Percentiles rank a stretch among this genome's conserved stretches.
Conservation (phyloP, 2,113 vertebrate species). For the Gymnarchus niloticus region DNA sequence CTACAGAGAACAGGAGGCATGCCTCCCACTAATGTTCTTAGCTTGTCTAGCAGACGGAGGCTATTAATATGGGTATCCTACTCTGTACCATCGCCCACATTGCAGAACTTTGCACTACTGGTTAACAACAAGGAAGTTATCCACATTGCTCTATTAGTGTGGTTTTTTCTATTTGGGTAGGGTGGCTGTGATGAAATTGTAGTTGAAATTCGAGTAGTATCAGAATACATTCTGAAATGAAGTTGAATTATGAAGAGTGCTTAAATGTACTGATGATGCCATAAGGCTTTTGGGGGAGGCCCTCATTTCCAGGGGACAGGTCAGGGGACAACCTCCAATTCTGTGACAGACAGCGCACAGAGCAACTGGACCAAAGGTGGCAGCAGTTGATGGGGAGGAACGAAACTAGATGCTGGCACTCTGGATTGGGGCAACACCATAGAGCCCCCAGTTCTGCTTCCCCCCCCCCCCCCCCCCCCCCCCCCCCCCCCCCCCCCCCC, state of each 20-base stretch:
- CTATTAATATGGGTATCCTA: constrained; percentile 35
- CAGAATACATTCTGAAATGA: neutral
- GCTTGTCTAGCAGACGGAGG: constrained; percentile 32
- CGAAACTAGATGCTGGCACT: neutral
- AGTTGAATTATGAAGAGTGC: neutral
- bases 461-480: too few relatives aligned
- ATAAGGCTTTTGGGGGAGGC: neutral
- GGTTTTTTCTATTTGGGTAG: neutral
- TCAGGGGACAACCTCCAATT: neutral
- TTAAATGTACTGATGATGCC: neutral
- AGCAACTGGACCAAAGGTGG: neutral
- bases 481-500: too few relatives aligned
- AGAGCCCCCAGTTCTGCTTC: neutral
- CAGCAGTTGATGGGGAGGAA: neutral
- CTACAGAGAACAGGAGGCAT: constrained; percentile 39
- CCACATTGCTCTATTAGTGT: neutral
- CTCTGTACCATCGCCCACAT: neutral
- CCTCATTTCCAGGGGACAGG: neutral
- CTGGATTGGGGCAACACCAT: neutral
- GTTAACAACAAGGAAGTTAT: neutral
- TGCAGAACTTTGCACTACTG: neutral
- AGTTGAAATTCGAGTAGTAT: neutral
- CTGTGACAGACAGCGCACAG: neutral
- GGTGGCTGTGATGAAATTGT: neutral
- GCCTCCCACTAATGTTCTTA: constrained; percentile 29